phyloP scores from a whole-genome alignment of 2,888 invertebrate species.

The Oscheius sp. region DNA sequence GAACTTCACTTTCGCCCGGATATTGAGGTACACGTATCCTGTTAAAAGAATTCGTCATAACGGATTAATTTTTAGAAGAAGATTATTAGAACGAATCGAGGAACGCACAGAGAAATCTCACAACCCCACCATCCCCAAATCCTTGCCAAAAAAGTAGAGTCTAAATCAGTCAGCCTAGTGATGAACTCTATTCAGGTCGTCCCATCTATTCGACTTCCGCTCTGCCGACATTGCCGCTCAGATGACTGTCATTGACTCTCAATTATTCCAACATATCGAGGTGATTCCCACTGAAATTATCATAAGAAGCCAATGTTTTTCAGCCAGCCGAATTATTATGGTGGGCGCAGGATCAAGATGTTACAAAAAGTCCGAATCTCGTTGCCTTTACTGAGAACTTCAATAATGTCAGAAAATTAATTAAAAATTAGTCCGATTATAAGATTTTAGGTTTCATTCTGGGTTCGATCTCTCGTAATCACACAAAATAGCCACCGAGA shows the following conservation, averaged over 20 bases:
- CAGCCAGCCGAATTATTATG: constrained; percentile 90
- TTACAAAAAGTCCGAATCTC: constrained; percentile 93
- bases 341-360: constrained; percentile 97
- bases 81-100: constrained; percentile 31
- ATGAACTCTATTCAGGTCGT: constrained; percentile 38
- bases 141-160: constrained; percentile 13
- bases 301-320: constrained; percentile 28
- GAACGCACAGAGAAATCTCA: constrained; percentile 18
- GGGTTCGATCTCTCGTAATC: constrained; percentile 89
- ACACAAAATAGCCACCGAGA: constrained; percentile 91
- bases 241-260: constrained; percentile 94
- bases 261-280: constrained; percentile 92
- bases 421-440: neutral
- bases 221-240: constrained; percentile 94
- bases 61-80: constrained; percentile 3
- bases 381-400: constrained; percentile 97
- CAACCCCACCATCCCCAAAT: constrained; percentile 3
- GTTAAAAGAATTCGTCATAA: neutral
- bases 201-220: constrained; percentile 77
- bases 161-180: neutral
- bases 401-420: constrained; percentile 78
- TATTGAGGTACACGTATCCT: constrained; percentile 50
- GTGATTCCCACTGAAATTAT: constrained; percentile 68
- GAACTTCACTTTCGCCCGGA: constrained; percentile 84
- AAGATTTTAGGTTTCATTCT: constrained; percentile 65